phyloP scores from a whole-genome alignment of 2,888 invertebrate genomes.

The Torymus auratus region DNA sequence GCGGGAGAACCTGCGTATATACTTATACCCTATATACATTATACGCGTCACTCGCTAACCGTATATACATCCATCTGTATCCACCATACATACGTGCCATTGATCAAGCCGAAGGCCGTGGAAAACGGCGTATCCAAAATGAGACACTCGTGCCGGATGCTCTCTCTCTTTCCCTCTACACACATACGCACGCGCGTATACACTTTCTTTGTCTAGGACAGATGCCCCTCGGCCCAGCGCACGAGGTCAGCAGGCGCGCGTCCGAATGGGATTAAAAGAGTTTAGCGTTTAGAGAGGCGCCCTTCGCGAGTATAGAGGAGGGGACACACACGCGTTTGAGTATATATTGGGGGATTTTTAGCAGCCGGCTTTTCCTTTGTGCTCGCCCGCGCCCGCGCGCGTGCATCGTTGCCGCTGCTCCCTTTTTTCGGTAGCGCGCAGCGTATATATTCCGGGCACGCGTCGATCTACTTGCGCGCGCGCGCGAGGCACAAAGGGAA shows the following conservation, averaged over 20 bases:
- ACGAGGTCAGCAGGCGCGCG: too few species aligned
- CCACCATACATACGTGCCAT: too few species aligned
- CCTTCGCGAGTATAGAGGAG: background rate
- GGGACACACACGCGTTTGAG: slow-evolving; percentile 2
- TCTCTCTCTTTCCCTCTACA: too few species aligned
- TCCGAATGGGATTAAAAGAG: slow-evolving; percentile 56
- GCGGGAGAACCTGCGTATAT: too few species aligned
- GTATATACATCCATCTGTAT: too few species aligned
- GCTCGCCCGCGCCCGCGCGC: slow-evolving; percentile 19
- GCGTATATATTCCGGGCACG: background rate
- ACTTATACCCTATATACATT: too few species aligned
- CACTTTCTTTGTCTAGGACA: slow-evolving; percentile 2
- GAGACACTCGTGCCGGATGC: too few species aligned
- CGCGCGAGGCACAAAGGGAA: too few species aligned
- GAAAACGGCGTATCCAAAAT: too few species aligned
- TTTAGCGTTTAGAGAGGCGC: slow-evolving; percentile 53
- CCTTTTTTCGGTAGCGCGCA: background rate
- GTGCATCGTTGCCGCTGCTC: slow-evolving; percentile 18
- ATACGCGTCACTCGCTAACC: too few species aligned
- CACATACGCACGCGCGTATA: slow-evolving; percentile 8
- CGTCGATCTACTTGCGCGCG: background rate
- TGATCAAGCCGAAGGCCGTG: too few species aligned
- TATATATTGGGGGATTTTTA: slow-evolving; percentile 47
- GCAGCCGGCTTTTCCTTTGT: slow-evolving; percentile 52
- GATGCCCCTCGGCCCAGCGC: background rate